A percentile compares a stretch with the other conserved stretches of the same genome.
phyloP scores from a whole-genome alignment of 2,888 invertebrate species.

The Tortrix viridana region DNA sequence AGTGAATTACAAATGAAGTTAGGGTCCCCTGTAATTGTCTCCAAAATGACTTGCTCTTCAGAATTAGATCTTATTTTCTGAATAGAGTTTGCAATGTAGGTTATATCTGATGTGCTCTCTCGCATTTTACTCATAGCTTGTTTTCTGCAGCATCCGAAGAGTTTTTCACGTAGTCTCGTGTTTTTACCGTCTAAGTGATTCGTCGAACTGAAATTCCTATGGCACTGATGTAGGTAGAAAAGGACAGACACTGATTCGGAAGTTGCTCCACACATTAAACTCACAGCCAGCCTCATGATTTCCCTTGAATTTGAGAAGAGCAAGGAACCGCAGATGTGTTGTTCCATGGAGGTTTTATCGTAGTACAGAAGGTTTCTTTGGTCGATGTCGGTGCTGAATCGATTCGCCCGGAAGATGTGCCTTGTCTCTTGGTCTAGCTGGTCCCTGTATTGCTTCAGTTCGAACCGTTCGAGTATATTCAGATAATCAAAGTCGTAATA shows the following conservation, averaged over 20 bases:
- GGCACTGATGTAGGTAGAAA: constrained; percentile 76
- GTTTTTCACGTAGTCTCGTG: constrained; percentile 67
- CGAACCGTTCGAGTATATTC: constrained; percentile 66
- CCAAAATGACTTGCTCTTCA: constrained; percentile 66
- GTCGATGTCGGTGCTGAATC: constrained; percentile 45
- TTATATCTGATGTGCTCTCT: constrained; percentile 68
- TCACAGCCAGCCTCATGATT: constrained; percentile 70
- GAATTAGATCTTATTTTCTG: constrained; percentile 65
- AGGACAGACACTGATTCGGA: constrained; percentile 68
- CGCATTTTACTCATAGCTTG: constrained; percentile 61
- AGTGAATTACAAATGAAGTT: constrained; percentile 71
- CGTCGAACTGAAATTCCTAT: constrained; percentile 61
- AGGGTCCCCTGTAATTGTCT: constrained; percentile 68
- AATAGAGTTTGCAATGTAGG: constrained; percentile 58
- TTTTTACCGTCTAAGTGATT: constrained; percentile 71
- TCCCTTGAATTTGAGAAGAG: constrained; percentile 66
- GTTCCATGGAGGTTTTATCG: constrained; percentile 73
- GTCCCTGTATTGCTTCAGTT: constrained; percentile 70
- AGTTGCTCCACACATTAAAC: constrained; percentile 68
- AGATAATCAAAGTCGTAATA: constrained; percentile 70
- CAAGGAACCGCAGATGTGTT: constrained; percentile 63
- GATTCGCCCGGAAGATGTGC: constrained; percentile 60
- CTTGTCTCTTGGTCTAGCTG: constrained; percentile 63
- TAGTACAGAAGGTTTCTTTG: constrained; percentile 58
- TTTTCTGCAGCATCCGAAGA: constrained; percentile 68